Evolutionary conservation across 2,888 invertebrate genomes (phyloP).

Genomic region (Tetranychus piercei): DNA sequence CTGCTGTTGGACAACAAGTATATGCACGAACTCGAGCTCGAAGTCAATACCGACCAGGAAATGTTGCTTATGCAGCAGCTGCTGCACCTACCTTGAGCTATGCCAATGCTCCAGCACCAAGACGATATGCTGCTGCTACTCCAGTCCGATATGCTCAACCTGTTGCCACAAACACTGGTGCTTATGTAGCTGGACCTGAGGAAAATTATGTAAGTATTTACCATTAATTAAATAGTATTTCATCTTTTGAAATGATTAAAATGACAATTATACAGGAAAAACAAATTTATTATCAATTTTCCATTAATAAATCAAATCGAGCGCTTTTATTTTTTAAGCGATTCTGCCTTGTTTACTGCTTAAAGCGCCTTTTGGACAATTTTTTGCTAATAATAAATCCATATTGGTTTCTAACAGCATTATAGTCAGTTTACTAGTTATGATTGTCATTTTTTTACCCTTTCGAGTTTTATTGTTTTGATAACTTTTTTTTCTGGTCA

Average conservation of each 20-base stretch:
- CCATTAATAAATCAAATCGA: too few relatives aligned
- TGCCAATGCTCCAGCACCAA: not conserved
- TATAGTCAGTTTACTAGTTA: too few relatives aligned
- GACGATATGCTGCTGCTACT: not conserved
- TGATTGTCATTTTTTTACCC: not conserved
- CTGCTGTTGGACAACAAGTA: not conserved
- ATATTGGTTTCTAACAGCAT: too few relatives aligned
- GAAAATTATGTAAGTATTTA: not conserved
- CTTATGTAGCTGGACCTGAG: not conserved
- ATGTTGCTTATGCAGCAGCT: not conserved
- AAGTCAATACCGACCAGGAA: not conserved
- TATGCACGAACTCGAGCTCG: constrained; percentile 1
- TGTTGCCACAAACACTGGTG: not conserved
- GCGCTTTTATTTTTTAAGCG: too few relatives aligned
- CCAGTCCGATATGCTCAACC: not conserved
- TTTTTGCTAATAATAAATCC: too few relatives aligned
- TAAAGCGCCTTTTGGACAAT: too few relatives aligned
- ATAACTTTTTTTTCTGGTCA: not conserved
- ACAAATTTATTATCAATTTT: too few relatives aligned
- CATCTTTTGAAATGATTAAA: too few relatives aligned
- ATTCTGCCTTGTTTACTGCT: too few relatives aligned
- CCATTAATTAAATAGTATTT: too few relatives aligned
- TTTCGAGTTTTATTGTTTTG: not conserved
- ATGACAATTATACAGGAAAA: too few relatives aligned
- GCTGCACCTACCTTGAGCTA: not conserved